Conservation (phyloP, 2,888 invertebrate genomes). For the Anagyrus pseudococci region DNA sequence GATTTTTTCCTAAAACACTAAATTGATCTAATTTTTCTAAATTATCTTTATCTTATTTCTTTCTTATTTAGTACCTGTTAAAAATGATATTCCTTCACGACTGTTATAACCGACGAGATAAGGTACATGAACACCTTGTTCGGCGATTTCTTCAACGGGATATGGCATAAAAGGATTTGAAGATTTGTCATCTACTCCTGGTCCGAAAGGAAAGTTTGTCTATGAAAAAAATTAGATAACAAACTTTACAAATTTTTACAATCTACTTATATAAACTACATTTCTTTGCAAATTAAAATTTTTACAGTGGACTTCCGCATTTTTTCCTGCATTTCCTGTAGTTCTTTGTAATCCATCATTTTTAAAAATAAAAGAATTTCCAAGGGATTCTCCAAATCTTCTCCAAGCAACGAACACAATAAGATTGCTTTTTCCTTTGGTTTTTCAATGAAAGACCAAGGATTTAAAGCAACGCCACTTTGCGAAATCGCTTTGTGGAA, state of each 20-base stretch:
- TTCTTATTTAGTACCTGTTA: conserved; percentile 18
- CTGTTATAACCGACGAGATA: conserved; percentile 44
- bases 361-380: conserved; percentile 46
- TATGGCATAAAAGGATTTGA: conserved; percentile 46
- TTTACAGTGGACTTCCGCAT: conserved; percentile 34
- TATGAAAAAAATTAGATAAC: not conserved
- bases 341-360: conserved; percentile 41
- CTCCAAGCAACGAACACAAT: conserved; percentile 46
- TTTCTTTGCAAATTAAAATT: conserved; percentile 5
- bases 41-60: not conserved
- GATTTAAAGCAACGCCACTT: conserved; percentile 47
- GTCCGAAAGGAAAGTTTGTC: conserved; percentile 39
- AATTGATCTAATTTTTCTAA: conserved; percentile 4
- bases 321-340: conserved; percentile 38
- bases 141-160: conserved; percentile 23
- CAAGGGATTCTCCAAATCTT: conserved; percentile 42
- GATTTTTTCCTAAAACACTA: not conserved
- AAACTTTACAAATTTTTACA: not conserved
- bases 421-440: conserved; percentile 37
- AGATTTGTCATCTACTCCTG: conserved; percentile 45
- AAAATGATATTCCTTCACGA: conserved; percentile 40
- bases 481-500: conserved; percentile 54
- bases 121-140: conserved; percentile 43
- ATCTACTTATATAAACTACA: not conserved
- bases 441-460: conserved; percentile 40